Evolutionary conservation across 92 coral and sea anemone genomes (phyloP), one percentile per base, ranked within the genome.

Genomic region (Porites evermanni): DNA sequence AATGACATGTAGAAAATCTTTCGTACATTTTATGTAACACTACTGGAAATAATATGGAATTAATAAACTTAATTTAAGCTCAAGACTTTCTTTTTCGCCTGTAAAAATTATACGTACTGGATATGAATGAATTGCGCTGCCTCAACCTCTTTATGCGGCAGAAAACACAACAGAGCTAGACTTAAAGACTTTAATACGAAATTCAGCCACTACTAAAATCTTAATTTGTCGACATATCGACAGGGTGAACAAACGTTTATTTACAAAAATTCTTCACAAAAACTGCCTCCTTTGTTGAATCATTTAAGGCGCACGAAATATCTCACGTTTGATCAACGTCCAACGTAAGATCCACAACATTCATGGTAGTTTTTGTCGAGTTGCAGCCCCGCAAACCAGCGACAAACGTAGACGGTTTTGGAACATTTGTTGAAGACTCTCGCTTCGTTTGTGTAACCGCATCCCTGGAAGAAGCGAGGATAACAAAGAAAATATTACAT

Each of bases 331-430:
- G 98, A 85, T 97, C 98, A 18, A 97, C 99, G 81, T 97, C 99
- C 21, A 95, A 70, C 12, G 99, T 97, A 38, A 97, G 91, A 76
- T 97, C 99, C 8, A 97, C 98, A 50, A 92, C 91, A 26, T 93
- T 95, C 94, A 95, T 93, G 26, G 99, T 97, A 6, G 99, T 97
- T 91, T 97, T 97, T 79, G 99, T 97, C 7, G 99, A 97, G 91
- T 97, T 95, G 29, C 99, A 97, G 11, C 99, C 99, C 20, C 99
- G 99, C 81, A 97, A 81, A 14, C 99, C 99, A 65, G 98, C 98
- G 61, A 97, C 90, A 75, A 89, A 97, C 53, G 97, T 90, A 23
- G 99, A 93, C 70, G 99, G 99, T 79, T 95, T 97, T 53, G 99
- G 98, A 53, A 97, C 99, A 75, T 96, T 97, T 7, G 98, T 91